Evolutionary conservation across 2,888 invertebrate species (phyloP).

Genomic region (Heliconius cydno): DNA sequence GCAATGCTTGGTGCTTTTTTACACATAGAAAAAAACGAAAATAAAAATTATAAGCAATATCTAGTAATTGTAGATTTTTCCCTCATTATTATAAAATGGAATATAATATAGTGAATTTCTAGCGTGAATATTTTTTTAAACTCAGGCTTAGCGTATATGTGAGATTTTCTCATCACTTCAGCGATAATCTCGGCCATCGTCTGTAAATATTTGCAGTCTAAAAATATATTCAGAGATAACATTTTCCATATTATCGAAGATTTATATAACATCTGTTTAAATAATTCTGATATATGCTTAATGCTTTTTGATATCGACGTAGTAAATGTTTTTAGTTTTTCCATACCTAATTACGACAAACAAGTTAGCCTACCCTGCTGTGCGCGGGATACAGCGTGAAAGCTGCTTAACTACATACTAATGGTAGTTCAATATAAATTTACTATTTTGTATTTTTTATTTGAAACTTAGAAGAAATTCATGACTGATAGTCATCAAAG

Average conservation of each 20-base stretch:
- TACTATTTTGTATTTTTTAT: too few species aligned
- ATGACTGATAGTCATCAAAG: too few species aligned
- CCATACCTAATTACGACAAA: too few species aligned
- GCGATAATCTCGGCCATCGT: conserved; percentile 29
- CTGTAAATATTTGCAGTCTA: conserved; percentile 54
- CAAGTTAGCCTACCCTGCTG: not conserved
- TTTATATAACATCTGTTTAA: conserved; percentile 9
- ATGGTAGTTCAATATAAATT: too few species aligned
- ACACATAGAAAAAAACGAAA: not conserved
- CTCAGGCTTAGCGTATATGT: not conserved
- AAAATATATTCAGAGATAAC: conserved; percentile 60
- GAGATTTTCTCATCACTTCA: not conserved
- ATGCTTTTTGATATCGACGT: too few species aligned
- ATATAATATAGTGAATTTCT: not conserved
- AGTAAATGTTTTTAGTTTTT: too few species aligned
- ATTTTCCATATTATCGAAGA: conserved; percentile 29
- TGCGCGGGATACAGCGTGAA: not conserved
- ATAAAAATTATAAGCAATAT: not conserved
- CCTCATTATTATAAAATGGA: not conserved
- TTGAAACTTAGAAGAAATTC: not conserved
- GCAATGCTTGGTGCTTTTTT: too few species aligned
- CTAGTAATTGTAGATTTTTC: not conserved
- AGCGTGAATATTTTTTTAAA: not conserved
- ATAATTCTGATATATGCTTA: not conserved
- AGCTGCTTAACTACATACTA: not conserved